Evolutionary conservation across 2,113 vertebrate species (phyloP).

Genomic region (Setophaga kirtlandii): DNA sequence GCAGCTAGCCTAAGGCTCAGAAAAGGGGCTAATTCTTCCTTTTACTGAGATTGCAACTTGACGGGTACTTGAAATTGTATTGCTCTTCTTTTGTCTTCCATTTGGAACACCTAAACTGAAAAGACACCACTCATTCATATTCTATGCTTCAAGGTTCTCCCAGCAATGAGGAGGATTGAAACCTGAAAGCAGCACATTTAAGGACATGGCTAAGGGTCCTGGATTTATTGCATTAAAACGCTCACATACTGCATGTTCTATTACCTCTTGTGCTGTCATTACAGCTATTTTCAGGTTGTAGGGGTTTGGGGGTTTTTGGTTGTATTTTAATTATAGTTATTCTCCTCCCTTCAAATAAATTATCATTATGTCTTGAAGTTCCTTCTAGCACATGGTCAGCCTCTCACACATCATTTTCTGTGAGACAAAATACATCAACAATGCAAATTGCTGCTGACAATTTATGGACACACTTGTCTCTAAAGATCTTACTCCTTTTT

Average conservation of each 20-base stretch:
- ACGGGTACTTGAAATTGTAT: not conserved
- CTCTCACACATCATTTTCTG: not conserved
- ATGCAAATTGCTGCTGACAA: not conserved
- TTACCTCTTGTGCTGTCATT: not conserved
- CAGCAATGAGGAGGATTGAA: not conserved
- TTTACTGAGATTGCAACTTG: not conserved
- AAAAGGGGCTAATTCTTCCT: not conserved
- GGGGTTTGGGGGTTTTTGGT: not conserved
- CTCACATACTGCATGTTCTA: not conserved
- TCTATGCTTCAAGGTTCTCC: not conserved
- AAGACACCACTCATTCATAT: not conserved
- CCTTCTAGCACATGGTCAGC: not conserved
- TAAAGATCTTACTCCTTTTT: not conserved
- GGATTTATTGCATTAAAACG: not conserved
- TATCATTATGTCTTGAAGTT: not conserved
- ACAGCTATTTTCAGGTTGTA: not conserved
- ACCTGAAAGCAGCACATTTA: not conserved
- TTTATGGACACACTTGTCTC: not conserved
- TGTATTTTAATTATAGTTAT: not conserved
- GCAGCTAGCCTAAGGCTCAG: not conserved
- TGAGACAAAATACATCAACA: not conserved
- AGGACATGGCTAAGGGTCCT: not conserved
- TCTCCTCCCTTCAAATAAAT: not conserved
- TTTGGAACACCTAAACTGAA: not conserved
- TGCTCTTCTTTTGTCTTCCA: not conserved